These are phyloP conservation scores for Rhineura floridana DNA, from an alignment of 2,113 vertebrate genomes.

Conservation along the genomic window DNA sequence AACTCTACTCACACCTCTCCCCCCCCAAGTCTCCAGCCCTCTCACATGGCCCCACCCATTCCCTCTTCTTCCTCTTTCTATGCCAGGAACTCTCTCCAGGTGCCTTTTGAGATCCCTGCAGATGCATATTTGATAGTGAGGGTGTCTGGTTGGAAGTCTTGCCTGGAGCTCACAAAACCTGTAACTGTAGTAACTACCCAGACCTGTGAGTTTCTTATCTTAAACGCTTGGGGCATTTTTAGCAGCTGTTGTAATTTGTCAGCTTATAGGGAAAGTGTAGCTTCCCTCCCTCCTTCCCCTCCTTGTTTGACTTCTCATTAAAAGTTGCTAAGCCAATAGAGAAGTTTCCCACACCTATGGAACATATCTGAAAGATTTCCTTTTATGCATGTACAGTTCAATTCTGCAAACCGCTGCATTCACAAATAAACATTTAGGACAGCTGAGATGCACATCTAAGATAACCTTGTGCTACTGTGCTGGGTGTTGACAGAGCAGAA, in stretches of 20 bases:
- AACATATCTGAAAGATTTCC: not conserved
- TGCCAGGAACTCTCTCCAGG: not conserved
- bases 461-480: not conserved
- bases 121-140: not conserved
- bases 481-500: not conserved
- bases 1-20: not conserved
- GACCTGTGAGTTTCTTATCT: not conserved
- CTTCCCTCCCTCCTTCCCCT: not conserved
- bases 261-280: not conserved
- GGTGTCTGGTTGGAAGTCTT: not conserved
- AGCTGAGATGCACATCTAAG: not conserved
- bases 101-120: too few relatives aligned
- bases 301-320: not conserved
- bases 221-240: not conserved
- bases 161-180: not conserved
- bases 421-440: not conserved
- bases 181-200: not conserved
- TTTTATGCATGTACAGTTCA: not conserved
- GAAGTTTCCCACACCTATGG: not conserved
- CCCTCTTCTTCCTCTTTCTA: not conserved
- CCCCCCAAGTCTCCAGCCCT: not conserved
- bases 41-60: not conserved
- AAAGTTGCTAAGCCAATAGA: not conserved
- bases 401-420: not conserved
- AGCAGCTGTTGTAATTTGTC: slow-evolving; percentile 3